These are phyloP conservation scores for Diploptera punctata DNA, from an alignment of 2,888 invertebrate species.

Conservation along the genomic window DNA sequence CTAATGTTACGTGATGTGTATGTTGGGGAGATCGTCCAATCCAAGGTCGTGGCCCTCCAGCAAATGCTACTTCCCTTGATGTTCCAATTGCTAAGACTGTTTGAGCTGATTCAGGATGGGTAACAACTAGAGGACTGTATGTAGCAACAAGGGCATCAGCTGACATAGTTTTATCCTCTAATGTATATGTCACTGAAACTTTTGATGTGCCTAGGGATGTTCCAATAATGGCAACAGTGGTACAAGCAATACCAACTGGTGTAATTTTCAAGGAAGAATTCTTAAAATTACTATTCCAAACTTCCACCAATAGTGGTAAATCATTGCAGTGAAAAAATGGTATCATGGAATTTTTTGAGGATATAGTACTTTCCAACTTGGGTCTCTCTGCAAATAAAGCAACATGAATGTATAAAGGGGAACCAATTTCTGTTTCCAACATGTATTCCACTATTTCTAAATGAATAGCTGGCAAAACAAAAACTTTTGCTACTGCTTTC, in stretches of 20 bases:
- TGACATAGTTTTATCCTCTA: conserved; percentile 61
- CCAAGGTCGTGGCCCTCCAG: conserved; percentile 73
- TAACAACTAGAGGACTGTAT: conserved; percentile 64
- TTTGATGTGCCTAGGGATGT: conserved; percentile 65
- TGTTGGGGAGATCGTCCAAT: conserved; percentile 58
- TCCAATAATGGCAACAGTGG: conserved; percentile 64
- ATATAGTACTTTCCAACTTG: conserved; percentile 52
- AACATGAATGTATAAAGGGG: conserved; percentile 60
- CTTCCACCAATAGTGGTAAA: conserved; percentile 68
- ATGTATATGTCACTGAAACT: conserved; percentile 62
- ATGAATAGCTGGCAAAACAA: conserved; percentile 67
- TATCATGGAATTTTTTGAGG: conserved; percentile 50
- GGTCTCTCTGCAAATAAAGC: conserved; percentile 59
- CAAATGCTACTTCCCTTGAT: conserved; percentile 70
- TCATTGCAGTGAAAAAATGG: conserved; percentile 72
- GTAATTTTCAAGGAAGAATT: conserved; percentile 40
- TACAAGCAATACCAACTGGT: conserved; percentile 63
- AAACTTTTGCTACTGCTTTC: conserved; percentile 53
- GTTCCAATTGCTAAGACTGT: conserved; percentile 76
- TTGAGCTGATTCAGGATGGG: conserved; percentile 65
- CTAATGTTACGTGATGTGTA: conserved; percentile 43
- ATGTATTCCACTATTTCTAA: conserved; percentile 72
- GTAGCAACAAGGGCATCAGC: conserved; percentile 70
- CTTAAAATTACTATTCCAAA: conserved; percentile 59
- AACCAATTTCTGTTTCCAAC: conserved; percentile 72